Base-by-base conservation (phyloP, 2,113 vertebrate species). In the Cynocephalus volans region DNA sequence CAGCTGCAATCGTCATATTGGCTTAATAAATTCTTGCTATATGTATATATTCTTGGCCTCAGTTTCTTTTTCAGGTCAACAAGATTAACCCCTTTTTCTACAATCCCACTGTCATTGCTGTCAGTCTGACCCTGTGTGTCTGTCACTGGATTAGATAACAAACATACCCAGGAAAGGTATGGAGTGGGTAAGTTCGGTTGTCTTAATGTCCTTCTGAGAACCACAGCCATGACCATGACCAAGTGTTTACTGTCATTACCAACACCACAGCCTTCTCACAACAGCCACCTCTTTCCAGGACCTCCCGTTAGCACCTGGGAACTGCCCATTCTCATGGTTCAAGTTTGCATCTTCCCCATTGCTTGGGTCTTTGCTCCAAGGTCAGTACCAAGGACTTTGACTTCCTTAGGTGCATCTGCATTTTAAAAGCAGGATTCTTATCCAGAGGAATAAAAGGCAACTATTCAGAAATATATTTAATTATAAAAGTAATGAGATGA, bases 371-470 rank as follows among this genome's bases (percentile, higher is more conserved):
- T 64, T 36, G n/a, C 36, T 54, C 45, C 31, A 56, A 88, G 33
- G 28, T 58, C 76, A 88, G 0, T 48, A 58, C 28, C 6, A 45
- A 77, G 33, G 28, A 33, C 24, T 95, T 73, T 73, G 33, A 76
- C 54, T 75, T 86, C 79, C 72, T 88, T n/a, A 76, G 48, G 17
- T 18, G 26, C 45, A 45, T 36, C 15, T 69, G 14, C n/a, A 36
- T 85, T 75, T 93, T 75, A 52, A 90, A 93, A 67, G 50, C 77
- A 83, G 50, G 26, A 81, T 89, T 72, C 23, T 79, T 79, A 79
- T 24, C 7, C 56, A 77, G 41, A 85, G 36, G 12, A 87, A 48
- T 26, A 54, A 96, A 73, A 83, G 52, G 26, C 69, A 95, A 79
- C 6, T 41, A 62, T 79, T 23, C 26, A 90, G 75, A 95, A 95